Percentiles rank a stretch among this genome's conserved stretches.
Evolutionary conservation across 1,140 invertebrate species (phyloP).

Genomic region (Ostrea edulis): DNA sequence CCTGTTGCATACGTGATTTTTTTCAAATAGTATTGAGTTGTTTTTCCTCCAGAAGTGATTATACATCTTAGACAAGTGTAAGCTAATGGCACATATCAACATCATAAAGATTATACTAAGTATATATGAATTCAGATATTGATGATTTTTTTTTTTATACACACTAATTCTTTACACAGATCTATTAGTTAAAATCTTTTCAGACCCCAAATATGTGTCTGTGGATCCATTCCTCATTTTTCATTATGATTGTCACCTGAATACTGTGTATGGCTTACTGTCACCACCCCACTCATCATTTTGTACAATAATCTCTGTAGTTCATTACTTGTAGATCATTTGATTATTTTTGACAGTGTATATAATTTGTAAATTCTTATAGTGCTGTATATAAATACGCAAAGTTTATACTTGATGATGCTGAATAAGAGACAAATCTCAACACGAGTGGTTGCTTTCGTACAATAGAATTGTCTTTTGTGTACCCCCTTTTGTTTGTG

Average conservation of each 20-base stretch:
- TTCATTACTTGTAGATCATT: slow-evolving; percentile 31
- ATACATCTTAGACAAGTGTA: background rate
- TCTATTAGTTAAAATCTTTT: background rate
- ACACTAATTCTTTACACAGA: background rate
- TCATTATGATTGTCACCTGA: background rate
- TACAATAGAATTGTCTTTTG: background rate
- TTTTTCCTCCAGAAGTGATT: background rate
- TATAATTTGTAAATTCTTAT: slow-evolving; percentile 31
- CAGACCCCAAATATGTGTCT: background rate
- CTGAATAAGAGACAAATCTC: background rate
- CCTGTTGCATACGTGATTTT: background rate
- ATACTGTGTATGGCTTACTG: background rate
- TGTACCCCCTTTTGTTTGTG: background rate
- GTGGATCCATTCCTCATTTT: slow-evolving; percentile 17
- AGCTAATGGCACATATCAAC: background rate
- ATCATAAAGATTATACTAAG: background rate
- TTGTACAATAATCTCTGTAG: slow-evolving; percentile 17
- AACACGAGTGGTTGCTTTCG: background rate
- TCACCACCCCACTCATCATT: background rate
- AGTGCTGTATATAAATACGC: slow-evolving; percentile 32
- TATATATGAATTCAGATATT: background rate
- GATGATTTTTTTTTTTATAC: too few relatives aligned
- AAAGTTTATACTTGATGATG: slow-evolving; percentile 15
- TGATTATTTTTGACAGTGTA: slow-evolving; percentile 24
- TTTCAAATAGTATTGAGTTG: background rate